A percentile compares a stretch with the other conserved stretches of the same genome.
phyloP scores from a whole-genome alignment of 1,140 invertebrate species.

The Pantala flavescens region DNA sequence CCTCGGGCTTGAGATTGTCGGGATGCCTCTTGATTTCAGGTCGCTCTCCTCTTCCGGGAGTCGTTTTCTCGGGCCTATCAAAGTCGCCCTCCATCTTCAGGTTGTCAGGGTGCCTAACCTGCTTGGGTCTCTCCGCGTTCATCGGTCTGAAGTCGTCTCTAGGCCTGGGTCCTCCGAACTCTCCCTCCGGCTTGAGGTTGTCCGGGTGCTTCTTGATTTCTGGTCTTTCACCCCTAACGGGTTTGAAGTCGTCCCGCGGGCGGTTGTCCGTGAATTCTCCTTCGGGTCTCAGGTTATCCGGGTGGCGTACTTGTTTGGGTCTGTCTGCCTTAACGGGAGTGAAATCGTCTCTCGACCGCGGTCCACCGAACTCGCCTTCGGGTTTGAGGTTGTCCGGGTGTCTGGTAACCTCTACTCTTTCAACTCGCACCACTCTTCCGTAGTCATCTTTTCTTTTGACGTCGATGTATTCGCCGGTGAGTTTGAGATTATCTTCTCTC shows the following conservation, averaged over 20 bases:
- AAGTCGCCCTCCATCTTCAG: slow-evolving; percentile 39
- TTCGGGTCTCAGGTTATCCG: slow-evolving; percentile 23
- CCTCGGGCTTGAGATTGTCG: slow-evolving; percentile 35
- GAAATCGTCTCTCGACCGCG: neutral
- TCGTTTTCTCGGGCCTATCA: slow-evolving; percentile 25
- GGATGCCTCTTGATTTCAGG: slow-evolving; percentile 38
- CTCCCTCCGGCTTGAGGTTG: slow-evolving; percentile 43
- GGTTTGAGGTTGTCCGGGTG: slow-evolving; percentile 22
- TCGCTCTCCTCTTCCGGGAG: slow-evolving; percentile 33
- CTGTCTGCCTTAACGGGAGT: slow-evolving; percentile 28
- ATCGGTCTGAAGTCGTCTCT: slow-evolving; percentile 12
- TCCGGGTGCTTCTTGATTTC: slow-evolving; percentile 35
- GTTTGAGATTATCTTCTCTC: slow-evolving; percentile 36
- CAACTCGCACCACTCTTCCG: slow-evolving; percentile 30
- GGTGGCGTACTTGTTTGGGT: slow-evolving; percentile 25
- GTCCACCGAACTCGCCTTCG: slow-evolving; percentile 37
- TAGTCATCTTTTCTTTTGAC: slow-evolving; percentile 18
- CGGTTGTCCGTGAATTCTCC: slow-evolving; percentile 26
- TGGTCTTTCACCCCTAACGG: slow-evolving; percentile 31
- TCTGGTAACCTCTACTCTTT: slow-evolving; percentile 34
- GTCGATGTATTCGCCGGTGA: slow-evolving; percentile 23
- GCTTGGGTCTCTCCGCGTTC: slow-evolving; percentile 17
- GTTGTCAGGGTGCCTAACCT: slow-evolving; percentile 35
- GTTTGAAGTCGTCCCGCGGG: slow-evolving; percentile 20
- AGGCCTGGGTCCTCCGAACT: slow-evolving; percentile 35